phyloP scores from a whole-genome alignment of 2,888 invertebrate genomes.

The Platycheirus albimanus region DNA sequence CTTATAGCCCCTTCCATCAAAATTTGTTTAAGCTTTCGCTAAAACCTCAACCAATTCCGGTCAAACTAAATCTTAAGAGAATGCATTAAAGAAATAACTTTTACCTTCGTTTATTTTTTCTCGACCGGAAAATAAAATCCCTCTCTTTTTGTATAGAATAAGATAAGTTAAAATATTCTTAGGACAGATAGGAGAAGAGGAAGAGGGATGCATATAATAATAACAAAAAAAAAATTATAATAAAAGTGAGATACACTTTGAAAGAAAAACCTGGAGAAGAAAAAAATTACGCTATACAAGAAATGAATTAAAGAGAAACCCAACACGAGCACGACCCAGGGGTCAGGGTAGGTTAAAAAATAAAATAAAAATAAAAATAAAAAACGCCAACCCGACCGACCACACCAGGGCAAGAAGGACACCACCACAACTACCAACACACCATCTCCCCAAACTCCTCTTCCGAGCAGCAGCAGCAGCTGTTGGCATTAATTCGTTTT shows the following conservation, averaged over 20 bases:
- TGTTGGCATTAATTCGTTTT: slow-evolving; percentile 72
- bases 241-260: slow-evolving; percentile 37
- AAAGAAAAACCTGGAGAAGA: slow-evolving; percentile 29
- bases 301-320: slow-evolving; percentile 42
- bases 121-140: slow-evolving; percentile 30
- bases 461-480: slow-evolving; percentile 45
- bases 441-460: slow-evolving; percentile 10
- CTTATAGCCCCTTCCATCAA: no score
- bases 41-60: slow-evolving; percentile 58
- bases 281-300: slow-evolving; percentile 9
- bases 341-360: slow-evolving; percentile 24
- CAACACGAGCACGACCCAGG: slow-evolving; percentile 16
- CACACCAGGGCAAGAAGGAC: slow-evolving; percentile 26
- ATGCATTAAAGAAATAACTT: slow-evolving; percentile 45
- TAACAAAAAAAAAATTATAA: slow-evolving; percentile 44
- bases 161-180: slow-evolving; percentile 40
- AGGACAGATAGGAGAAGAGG: background rate
- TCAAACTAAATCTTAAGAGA: slow-evolving; percentile 36
- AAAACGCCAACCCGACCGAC: slow-evolving; percentile 21
- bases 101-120: slow-evolving; percentile 21
- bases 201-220: background rate
- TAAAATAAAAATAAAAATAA: no score
- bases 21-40: slow-evolving; percentile 25
- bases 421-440: slow-evolving; percentile 10
- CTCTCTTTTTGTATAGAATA: background rate